Percentiles rank a stretch among this genome's conserved stretches.
Evolutionary conservation across 2,888 invertebrate genomes (phyloP).

Genomic region (Laspeyria flexula): DNA sequence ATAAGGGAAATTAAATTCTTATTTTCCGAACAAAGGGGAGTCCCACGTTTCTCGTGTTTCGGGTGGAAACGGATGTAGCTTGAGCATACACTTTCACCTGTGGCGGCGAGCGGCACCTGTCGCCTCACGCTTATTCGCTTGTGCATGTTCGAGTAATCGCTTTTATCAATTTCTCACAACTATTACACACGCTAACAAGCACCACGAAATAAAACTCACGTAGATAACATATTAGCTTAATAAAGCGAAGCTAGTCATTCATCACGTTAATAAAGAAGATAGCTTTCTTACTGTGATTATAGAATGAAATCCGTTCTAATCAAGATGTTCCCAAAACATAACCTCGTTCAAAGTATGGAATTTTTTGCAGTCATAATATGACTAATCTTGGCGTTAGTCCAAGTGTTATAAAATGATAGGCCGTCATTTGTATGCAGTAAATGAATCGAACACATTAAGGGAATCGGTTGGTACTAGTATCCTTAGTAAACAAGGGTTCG

Average conservation of each 20-base stretch:
- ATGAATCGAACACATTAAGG: too few relatives aligned
- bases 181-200: slow-evolving; percentile 37
- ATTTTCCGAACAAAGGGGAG: slow-evolving; percentile 8
- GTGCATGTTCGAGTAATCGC: slow-evolving; percentile 38
- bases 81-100: slow-evolving; percentile 73
- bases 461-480: too few relatives aligned
- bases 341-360: neutral
- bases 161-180: slow-evolving; percentile 47
- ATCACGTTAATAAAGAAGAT: slow-evolving; percentile 1
- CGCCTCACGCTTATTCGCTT: slow-evolving; percentile 53
- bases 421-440: too few relatives aligned
- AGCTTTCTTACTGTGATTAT: slow-evolving; percentile 3
- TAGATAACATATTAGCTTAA: slow-evolving; percentile 1
- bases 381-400: neutral
- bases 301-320: neutral
- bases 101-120: slow-evolving; percentile 55
- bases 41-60: slow-evolving; percentile 30
- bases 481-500: too few relatives aligned
- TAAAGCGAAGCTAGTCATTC: neutral
- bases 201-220: slow-evolving; percentile 18
- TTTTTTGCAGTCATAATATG: neutral
- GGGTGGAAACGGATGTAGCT: slow-evolving; percentile 72
- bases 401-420: neutral
- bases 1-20: too few relatives aligned
- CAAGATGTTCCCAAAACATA: slow-evolving; percentile 3